Evolutionary conservation across 2,797 vertebrate species (phyloP), one percentile per base, ranked within the genome.

Genomic region (Hoplostethus mediterraneus): DNA sequence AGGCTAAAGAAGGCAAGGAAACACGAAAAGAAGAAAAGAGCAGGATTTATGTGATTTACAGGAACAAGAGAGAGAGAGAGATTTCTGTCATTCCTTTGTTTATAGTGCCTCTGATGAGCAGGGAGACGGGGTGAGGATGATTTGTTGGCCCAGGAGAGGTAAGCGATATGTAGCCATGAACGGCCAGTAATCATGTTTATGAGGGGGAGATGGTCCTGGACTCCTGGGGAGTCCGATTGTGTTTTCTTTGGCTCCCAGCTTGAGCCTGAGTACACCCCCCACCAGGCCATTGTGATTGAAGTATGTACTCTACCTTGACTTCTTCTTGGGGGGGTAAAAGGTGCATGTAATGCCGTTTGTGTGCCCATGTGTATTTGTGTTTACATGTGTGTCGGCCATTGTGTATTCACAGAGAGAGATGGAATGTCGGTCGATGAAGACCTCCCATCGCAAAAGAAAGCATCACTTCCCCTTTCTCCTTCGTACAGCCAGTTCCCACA

Each of bases 401-500:
- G 77, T 84, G 85, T 77, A 47, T 81, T 83, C 74, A 79, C 75
- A 71, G 76, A 84, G 65, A 28, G 28, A 28, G 28, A 28, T 69
- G 72, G 42, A 79, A 87, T 69, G 87, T 86, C 82, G 79, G 87
- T 80, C 80, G 64, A 91, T 89, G 82, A 83, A 90, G 82, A 91
- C 84, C 83, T 88, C 88, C 84, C 85, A 57, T 83, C 76, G 88
- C 86, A 89, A 90, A 92, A 92, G 84, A 94, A 93, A 89, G 82
- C 87, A 79, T 86, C 73, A 85, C 83, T 92, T 92, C 86, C 89
- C 86, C 82, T 82, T 84, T 83, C 79, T 89, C 81, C 81, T 87
- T 80, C 83, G 77, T 89, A 83, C 86, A 93, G 87, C 86, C 88
- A 87, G 84, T 89, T 94, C 89, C 90, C 90, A 92, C 91, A 92